Conservation (phyloP, 2,888 invertebrate genomes). For the Podotricha telesiphe region DNA sequence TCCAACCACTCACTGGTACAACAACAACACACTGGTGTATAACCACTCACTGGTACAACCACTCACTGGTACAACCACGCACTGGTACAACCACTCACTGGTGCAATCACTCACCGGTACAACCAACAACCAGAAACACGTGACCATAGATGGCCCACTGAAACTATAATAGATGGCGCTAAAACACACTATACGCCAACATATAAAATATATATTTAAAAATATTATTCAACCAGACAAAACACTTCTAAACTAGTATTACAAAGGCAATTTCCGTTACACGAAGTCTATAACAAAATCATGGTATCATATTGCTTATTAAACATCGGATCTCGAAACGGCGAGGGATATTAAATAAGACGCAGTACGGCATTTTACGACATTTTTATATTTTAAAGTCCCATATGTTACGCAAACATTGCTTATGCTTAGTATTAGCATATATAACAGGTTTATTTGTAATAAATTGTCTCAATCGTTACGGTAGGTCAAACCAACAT, state of each 20-base stretch:
- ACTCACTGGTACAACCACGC: too few relatives aligned
- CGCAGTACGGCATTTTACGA: background rate
- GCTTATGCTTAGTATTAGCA: conserved; percentile 30
- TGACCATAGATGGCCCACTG: too few relatives aligned
- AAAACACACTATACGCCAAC: too few relatives aligned
- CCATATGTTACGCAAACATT: conserved; percentile 38
- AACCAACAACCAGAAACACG: too few relatives aligned
- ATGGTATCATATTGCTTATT: background rate
- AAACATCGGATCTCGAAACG: background rate
- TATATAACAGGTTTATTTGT: conserved; percentile 36
- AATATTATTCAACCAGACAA: too few relatives aligned
- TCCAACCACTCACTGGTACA: too few relatives aligned
- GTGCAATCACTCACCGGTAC: too few relatives aligned
- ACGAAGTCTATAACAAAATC: background rate
- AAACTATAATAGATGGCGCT: too few relatives aligned
- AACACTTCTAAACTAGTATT: background rate
- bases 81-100: too few relatives aligned
- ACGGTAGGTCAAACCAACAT: conserved; percentile 33
- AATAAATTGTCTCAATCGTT: conserved; percentile 42
- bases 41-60: too few relatives aligned
- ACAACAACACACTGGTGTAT: too few relatives aligned
- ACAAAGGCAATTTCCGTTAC: background rate
- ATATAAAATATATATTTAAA: too few relatives aligned
- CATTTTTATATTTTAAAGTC: conserved; percentile 33
- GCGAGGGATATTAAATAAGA: background rate